Evolutionary conservation across 2,888 invertebrate species (phyloP).

Genomic region (Himalopsyche tibetana): DNA sequence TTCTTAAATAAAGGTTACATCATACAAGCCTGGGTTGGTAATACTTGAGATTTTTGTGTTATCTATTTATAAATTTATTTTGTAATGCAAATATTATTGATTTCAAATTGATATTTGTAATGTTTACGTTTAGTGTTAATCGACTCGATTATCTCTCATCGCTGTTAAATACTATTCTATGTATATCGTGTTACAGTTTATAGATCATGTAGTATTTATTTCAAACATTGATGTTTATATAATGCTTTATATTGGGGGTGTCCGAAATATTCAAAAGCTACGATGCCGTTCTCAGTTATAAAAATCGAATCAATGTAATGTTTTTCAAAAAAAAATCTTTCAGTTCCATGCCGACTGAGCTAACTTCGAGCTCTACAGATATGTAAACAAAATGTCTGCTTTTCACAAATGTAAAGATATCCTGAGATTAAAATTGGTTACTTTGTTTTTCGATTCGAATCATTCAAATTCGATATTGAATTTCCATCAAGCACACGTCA

Average conservation of each 20-base stretch:
- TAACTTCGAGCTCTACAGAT: no score
- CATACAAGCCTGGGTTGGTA: not conserved
- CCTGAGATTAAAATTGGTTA: no score
- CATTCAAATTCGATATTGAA: no score
- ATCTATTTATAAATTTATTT: not conserved
- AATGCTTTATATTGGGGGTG: not conserved
- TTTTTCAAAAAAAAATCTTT: no score
- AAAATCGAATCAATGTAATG: no score
- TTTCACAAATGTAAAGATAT: no score
- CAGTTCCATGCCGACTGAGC: no score
- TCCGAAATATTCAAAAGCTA: not conserved
- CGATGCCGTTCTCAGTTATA: no score
- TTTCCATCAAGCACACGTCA: no score
- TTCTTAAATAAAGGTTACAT: not conserved
- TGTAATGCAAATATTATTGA: not conserved
- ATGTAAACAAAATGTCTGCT: no score
- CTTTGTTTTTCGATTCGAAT: no score
- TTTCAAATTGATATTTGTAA: not conserved
- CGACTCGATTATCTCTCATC: not conserved
- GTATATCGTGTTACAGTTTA: not conserved
- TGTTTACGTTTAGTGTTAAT: not conserved
- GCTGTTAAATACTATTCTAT: conserved; percentile 9
- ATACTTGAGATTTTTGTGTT: conserved; percentile 5
- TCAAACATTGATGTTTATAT: conserved; percentile 21
- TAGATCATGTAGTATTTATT: conserved; percentile 6